Conservation (phyloP, 2,888 invertebrate species). For the Acutogordius australiensis region DNA sequence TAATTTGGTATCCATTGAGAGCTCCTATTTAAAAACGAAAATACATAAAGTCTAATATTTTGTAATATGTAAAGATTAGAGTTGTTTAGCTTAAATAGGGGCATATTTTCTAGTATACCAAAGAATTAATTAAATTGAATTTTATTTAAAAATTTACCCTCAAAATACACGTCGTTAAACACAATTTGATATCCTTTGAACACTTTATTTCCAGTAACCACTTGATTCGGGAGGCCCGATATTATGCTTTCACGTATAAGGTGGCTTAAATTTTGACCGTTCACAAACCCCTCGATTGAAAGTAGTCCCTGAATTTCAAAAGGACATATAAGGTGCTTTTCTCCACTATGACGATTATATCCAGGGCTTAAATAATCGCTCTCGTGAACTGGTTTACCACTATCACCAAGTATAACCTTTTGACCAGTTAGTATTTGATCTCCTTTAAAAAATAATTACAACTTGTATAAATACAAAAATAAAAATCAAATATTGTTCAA, state of each 20-base stretch:
- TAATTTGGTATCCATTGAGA: not conserved
- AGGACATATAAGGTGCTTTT: not conserved
- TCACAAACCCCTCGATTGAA: not conserved
- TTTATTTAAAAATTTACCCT: not conserved
- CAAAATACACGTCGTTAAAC: not conserved
- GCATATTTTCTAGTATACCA: not conserved
- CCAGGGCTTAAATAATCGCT: too few relatives aligned
- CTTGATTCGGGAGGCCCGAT: not conserved
- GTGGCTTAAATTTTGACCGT: not conserved
- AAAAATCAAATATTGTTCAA: not conserved
- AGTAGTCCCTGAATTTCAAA: too few relatives aligned
- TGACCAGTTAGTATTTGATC: not conserved
- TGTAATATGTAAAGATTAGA: too few relatives aligned
- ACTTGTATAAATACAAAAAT: not conserved
- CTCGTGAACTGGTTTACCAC: too few relatives aligned
- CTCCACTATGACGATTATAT: too few relatives aligned
- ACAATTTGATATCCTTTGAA: not conserved
- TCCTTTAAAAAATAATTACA: not conserved
- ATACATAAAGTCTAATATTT: not conserved
- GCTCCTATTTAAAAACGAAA: not conserved
- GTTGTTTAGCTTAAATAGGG: too few relatives aligned
- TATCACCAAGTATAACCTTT: not conserved
- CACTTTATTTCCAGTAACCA: not conserved
- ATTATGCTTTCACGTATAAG: not conserved
- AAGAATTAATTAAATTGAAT: not conserved